Evolutionary conservation across 2,113 vertebrate genomes (phyloP), one percentile per base, ranked within the genome.

Genomic region (Peromyscus leucopus): DNA sequence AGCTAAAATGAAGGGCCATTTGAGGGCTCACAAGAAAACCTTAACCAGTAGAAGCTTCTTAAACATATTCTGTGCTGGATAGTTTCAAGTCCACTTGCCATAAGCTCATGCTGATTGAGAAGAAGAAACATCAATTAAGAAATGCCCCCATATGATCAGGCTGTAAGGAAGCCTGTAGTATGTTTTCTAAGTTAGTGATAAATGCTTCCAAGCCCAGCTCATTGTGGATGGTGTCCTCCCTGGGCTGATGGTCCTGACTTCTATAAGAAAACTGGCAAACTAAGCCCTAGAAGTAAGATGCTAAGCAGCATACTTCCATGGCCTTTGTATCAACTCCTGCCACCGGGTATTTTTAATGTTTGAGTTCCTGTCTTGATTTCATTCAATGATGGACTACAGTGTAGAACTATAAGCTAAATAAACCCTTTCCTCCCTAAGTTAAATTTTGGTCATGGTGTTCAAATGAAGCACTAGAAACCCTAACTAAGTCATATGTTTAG

Each of bases 121-220:
- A 9, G 19, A 51, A 80, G 48, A 5, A 80, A 4, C 31, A 31
- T 79, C 48, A 55, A 48, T 36, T 80, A 55, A 33, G 31, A 80
- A 36, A 80, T 36, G 17, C 4, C 48, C 55, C 17, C 78, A 21
- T 22, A 10, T 22, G 48, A 36, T 55, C 17, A 19, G 19, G 9
- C 8, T 55, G 4, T 55, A 57, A 33, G 17, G 8, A 36, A 71
- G 33, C 16, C 33, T n/a, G 33, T 19, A 71, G 69, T 16, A 19
- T 8, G 33, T 57, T 55, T 79, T 36, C 48, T 22, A 36, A 79
- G 46, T 33, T 55, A 79, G 76, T 55, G 26, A 21, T 36, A 33
- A 55, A 7, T 80, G 17, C 31, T 4, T 4, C 11, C 5, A 7
- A 0, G 1, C 1, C 48, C 31, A 80, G 16, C 0, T 16, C 4